Evolutionary conservation across 2,888 invertebrate genomes (phyloP), one percentile per base, ranked within the genome.

Genomic region (Polydrusus pterygomalis): DNA sequence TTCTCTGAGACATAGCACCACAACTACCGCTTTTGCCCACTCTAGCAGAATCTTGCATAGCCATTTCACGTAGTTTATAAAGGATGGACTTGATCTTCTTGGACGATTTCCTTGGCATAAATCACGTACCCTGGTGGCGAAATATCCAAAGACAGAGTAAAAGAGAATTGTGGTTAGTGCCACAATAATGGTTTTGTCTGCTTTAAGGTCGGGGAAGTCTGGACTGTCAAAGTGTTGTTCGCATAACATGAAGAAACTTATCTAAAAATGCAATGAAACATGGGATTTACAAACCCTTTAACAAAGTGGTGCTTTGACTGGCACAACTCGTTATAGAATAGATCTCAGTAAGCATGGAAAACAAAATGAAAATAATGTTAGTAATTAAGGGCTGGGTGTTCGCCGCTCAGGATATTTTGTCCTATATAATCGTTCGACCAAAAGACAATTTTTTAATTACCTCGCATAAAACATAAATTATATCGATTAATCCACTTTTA

Each of bases 1-100:
- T 85, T 94, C 93, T 83, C 93, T 92, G 71, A 94, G 85, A 40
- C 93, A 94, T 30, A 94, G 58, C 3, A 88, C 85, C 6, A 87
- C 82, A 5, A 87, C 81, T 47, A 94, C 91, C 0, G 93, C 93
- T 87, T 95, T 95, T 11, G 93, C 93, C 92, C 94, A 94, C 86
- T 95, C 94, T 56, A 95, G 88, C 0, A 93, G 91, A 60, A 94
- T 91, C 86, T 93, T 93, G 7, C 93, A 80, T 1, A 87, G 20
- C 81, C 84, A 83, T 74, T 84, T 83, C 0, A 85, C 30, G 30
- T 82, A 82, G 65, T 83, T 80, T 63, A 73, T 74, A 5, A 78
- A 62, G 0, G 81, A 75, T 2, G 77, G 77, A n/a, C 79, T 70
- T 11, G 71, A 56, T 1, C 77, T 74, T 60, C 77, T 79, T 6